These are phyloP conservation scores for Ursus arctos DNA, from an alignment of 2,113 vertebrate species.

Conservation along the genomic window DNA sequence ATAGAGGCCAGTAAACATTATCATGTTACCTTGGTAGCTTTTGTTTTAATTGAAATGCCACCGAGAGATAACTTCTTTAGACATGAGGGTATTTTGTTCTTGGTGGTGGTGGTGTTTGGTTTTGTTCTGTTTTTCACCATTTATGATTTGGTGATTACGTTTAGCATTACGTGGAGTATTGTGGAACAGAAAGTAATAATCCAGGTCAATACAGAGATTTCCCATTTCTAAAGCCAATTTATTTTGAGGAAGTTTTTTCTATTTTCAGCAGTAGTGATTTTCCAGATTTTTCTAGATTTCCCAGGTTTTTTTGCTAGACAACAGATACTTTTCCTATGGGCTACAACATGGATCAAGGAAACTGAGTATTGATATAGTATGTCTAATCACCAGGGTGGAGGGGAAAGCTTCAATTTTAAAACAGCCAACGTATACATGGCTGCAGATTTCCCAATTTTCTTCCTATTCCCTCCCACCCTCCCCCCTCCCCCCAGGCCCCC, in stretches of 20 bases:
- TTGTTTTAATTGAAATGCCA: conserved; percentile 77
- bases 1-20: not conserved
- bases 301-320: not conserved
- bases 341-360: not conserved
- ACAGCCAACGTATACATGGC: not conserved
- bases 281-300: not conserved
- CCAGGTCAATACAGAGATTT: not conserved
- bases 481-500: too few species aligned
- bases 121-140: not conserved
- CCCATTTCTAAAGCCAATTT: conserved; percentile 7
- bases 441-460: not conserved
- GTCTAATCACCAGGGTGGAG: not conserved
- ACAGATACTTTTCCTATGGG: not conserved
- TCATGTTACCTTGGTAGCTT: conserved; percentile 9
- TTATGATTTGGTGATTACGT: conserved; percentile 46
- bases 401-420: not conserved
- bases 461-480: not conserved
- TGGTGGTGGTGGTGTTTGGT: not conserved
- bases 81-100: not conserved
- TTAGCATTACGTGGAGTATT: not conserved
- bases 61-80: conserved; percentile 52
- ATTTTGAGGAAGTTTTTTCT: conserved; percentile 1
- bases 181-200: conserved; percentile 29
- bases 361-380: not conserved
- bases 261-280: not conserved